phyloP scores from a whole-genome alignment of 2,888 invertebrate species.

The Xestobium rufovillosum region DNA sequence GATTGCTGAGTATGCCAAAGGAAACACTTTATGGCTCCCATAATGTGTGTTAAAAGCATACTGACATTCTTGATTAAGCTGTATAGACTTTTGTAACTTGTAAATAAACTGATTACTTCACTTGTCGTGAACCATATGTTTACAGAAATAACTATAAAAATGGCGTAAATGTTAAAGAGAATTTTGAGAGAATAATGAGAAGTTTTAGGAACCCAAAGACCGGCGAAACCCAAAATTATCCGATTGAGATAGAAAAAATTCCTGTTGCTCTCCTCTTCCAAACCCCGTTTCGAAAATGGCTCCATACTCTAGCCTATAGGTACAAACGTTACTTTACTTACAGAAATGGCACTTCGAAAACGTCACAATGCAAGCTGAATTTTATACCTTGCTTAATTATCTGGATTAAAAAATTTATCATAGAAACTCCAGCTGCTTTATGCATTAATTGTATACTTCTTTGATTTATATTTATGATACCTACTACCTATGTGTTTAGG shows the following conservation, averaged over 20 bases:
- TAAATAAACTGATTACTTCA: slow-evolving; percentile 32
- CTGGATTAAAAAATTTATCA: too few species aligned
- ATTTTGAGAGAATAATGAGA: slow-evolving; percentile 20
- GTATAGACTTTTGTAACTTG: slow-evolving; percentile 28
- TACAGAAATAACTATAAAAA: slow-evolving; percentile 31
- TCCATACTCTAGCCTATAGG: too few species aligned
- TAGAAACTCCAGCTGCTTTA: too few species aligned
- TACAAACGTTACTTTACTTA: too few species aligned
- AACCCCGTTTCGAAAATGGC: too few species aligned
- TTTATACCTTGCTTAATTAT: too few species aligned
- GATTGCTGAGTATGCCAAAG: slow-evolving; percentile 31
- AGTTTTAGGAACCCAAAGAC: slow-evolving; percentile 32
- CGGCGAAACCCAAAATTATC: slow-evolving; percentile 32
- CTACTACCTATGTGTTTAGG: too few species aligned
- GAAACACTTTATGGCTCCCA: slow-evolving; percentile 34
- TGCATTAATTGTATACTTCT: too few species aligned
- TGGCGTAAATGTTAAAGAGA: slow-evolving; percentile 29
- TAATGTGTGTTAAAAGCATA: slow-evolving; percentile 33
- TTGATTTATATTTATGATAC: too few species aligned
- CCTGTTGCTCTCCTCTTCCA: too few species aligned
- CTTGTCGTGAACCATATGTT: slow-evolving; percentile 33
- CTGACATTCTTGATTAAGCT: slow-evolving; percentile 35
- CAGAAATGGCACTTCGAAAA: too few species aligned
- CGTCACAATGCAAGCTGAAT: too few species aligned
- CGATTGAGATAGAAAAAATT: slow-evolving; percentile 33